Percentiles rank a stretch among this genome's conserved stretches.
phyloP scores from a whole-genome alignment of 2,888 invertebrate genomes.

The Drosophila multiciliata region DNA sequence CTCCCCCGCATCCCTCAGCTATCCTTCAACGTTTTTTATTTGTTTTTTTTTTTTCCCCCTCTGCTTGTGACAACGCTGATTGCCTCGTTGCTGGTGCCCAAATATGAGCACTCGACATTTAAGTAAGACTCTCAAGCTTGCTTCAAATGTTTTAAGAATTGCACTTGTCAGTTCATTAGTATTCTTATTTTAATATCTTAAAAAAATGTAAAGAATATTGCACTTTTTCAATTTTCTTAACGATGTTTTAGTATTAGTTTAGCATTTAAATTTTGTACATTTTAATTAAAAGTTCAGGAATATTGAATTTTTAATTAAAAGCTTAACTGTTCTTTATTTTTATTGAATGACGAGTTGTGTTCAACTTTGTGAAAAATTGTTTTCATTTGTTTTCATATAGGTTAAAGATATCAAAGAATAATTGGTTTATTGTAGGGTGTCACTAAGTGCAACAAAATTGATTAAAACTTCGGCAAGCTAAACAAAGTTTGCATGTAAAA shows the following conservation, averaged over 20 bases:
- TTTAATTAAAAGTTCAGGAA: no score
- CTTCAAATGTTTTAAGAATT: slow-evolving; percentile 21
- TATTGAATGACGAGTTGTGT: neutral
- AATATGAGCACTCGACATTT: slow-evolving; percentile 6
- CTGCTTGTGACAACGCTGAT: slow-evolving; percentile 33
- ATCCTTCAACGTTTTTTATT: slow-evolving; percentile 3
- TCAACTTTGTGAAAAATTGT: neutral
- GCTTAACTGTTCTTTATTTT: no score
- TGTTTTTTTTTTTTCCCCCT: slow-evolving; percentile 19
- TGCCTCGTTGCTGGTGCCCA: slow-evolving; percentile 20
- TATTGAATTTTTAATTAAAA: neutral
- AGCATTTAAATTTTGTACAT: no score
- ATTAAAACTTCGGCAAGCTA: slow-evolving; percentile 1
- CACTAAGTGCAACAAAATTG: neutral
- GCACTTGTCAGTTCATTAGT: slow-evolving; percentile 23
- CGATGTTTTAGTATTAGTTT: neutral
- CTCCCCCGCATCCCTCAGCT: neutral
- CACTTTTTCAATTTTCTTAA: neutral
- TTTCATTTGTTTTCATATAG: neutral
- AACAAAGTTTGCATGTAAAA: neutral
- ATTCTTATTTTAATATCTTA: neutral
- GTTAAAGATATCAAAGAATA: neutral
- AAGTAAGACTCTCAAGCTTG: slow-evolving; percentile 1
- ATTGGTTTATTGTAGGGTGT: neutral
- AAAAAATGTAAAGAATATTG: neutral